Evolutionary conservation across 2,797 vertebrate species (phyloP).

Genomic region (Craterocephalus amniculus): DNA sequence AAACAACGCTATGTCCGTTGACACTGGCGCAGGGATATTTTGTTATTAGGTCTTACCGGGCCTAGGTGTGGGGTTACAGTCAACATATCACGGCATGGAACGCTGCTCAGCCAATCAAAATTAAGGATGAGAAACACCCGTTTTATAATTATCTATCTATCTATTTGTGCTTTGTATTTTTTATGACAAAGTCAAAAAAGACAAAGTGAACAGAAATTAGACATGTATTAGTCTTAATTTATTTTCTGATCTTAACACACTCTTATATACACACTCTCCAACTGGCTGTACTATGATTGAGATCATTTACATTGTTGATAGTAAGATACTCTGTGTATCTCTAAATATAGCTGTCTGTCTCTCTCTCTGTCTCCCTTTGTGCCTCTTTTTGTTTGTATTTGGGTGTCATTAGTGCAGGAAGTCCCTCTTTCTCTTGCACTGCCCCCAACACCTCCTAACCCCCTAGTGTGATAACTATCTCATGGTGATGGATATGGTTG

Average conservation of each 20-base stretch:
- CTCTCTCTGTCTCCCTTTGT: slow-evolving; percentile 26
- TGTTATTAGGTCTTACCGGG: no score
- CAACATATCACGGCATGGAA: no score
- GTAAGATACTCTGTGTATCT: slow-evolving; percentile 67
- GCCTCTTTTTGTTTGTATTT: slow-evolving; percentile 40
- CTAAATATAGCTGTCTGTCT: slow-evolving; percentile 53
- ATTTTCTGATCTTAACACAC: slow-evolving; percentile 85
- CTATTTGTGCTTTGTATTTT: slow-evolving; percentile 93
- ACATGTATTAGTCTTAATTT: slow-evolving; percentile 92
- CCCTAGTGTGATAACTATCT: slow-evolving; percentile 83
- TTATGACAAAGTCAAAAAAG: slow-evolving; percentile 93
- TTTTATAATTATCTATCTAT: no score
- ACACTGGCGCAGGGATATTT: no score
- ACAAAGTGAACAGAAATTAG: slow-evolving; percentile 96
- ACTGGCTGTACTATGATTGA: slow-evolving; percentile 87
- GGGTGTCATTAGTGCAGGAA: slow-evolving; percentile 57
- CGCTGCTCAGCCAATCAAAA: no score
- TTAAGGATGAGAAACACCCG: no score
- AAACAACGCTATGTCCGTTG: no score
- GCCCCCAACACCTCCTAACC: slow-evolving; percentile 37
- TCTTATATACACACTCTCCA: slow-evolving; percentile 73
- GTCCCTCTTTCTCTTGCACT: slow-evolving; percentile 46
- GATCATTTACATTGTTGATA: slow-evolving; percentile 82
- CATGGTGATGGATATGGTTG: slow-evolving; percentile 86
- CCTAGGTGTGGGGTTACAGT: no score